phyloP scores from a whole-genome alignment of 2,888 invertebrate species.

The Aleiodes leptofemur region DNA sequence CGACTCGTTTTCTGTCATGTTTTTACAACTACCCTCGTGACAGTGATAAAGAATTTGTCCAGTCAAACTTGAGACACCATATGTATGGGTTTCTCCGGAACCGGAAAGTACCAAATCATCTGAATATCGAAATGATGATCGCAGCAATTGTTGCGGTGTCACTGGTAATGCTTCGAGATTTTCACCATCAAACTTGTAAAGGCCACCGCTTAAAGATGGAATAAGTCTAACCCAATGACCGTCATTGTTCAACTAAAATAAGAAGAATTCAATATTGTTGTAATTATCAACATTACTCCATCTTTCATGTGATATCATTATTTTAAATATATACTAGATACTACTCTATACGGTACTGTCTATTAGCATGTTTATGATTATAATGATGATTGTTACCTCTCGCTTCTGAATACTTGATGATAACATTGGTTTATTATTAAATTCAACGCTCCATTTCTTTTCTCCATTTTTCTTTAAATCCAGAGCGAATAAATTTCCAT shows the following conservation, averaged over 20 bases:
- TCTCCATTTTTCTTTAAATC: conserved; percentile 82
- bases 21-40: conserved; percentile 83
- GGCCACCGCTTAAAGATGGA: conserved; percentile 92
- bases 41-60: conserved; percentile 88
- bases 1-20: conserved; percentile 79
- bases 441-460: conserved; percentile 87
- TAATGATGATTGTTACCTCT: conserved; percentile 78
- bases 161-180: conserved; percentile 92
- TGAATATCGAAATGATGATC: conserved; percentile 91
- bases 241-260: conserved; percentile 83
- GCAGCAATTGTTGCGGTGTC: conserved; percentile 89
- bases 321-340: too few relatives aligned
- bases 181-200: conserved; percentile 94
- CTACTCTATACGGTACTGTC: too few relatives aligned
- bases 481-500: conserved; percentile 91
- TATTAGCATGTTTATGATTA: background rate
- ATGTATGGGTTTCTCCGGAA: conserved; percentile 90
- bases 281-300: conserved; percentile 14
- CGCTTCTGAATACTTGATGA: conserved; percentile 93
- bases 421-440: conserved; percentile 85
- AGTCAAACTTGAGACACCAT: conserved; percentile 83
- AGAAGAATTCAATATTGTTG: background rate
- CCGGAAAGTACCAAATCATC: conserved; percentile 92
- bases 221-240: conserved; percentile 93
- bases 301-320: background rate